These are phyloP conservation scores for Falco punctatus DNA, from an alignment of 2,113 vertebrate species.

Conservation along the genomic window DNA sequence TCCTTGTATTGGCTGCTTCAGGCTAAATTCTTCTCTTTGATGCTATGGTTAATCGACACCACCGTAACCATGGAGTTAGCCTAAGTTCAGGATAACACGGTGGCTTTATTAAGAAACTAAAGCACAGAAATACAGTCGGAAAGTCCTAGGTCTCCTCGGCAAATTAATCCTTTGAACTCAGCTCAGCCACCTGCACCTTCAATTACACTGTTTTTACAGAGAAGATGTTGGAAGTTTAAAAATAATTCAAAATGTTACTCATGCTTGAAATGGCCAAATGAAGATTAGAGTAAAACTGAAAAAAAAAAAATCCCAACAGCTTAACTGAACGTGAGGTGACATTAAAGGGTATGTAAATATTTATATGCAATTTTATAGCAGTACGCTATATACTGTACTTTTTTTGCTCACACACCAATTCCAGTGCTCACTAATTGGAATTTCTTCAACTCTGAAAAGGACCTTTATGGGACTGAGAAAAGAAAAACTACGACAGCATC, in stretches of 20 bases:
- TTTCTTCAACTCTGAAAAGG: slow-evolving; percentile 26
- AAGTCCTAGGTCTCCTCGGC: slow-evolving; percentile 18
- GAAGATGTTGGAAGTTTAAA: slow-evolving; percentile 17
- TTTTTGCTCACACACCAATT: neutral
- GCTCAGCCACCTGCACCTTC: slow-evolving; percentile 30
- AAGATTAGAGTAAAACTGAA: slow-evolving; percentile 7
- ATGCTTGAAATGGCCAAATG: slow-evolving; percentile 18
- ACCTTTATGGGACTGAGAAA: slow-evolving; percentile 27
- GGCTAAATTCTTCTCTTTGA: slow-evolving; percentile 34
- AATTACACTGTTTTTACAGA: neutral
- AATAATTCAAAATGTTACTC: slow-evolving; percentile 32
- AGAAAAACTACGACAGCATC: neutral
- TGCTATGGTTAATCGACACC: neutral
- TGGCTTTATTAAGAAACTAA: slow-evolving; percentile 17
- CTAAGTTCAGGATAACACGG: slow-evolving; percentile 22
- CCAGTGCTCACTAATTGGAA: neutral
- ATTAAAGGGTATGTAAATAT: slow-evolving; percentile 44
- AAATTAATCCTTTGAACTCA: slow-evolving; percentile 42
- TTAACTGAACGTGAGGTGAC: slow-evolving; percentile 8
- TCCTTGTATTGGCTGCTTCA: neutral
- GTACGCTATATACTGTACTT: neutral
- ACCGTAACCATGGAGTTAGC: neutral
- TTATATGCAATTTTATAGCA: slow-evolving; percentile 14
- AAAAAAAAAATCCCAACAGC: neutral
- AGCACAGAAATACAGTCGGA: slow-evolving; percentile 2